These are phyloP conservation scores for Aphidius colemani DNA, from an alignment of 2,888 invertebrate species.

Conservation along the genomic window DNA sequence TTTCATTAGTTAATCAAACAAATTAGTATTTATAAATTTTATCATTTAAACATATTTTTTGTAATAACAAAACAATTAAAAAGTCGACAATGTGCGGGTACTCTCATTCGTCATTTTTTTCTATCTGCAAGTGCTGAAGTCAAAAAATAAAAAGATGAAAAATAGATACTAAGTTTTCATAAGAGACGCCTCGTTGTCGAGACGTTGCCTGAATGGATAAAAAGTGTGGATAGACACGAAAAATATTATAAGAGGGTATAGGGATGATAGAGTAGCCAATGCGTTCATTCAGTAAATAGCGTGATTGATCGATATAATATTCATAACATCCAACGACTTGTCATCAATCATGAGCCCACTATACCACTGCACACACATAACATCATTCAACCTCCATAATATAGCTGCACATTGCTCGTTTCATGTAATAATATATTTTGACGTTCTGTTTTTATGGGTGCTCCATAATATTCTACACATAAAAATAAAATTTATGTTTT, in stretches of 20 bases:
- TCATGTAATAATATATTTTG: background rate
- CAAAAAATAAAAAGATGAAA: slow-evolving; percentile 27
- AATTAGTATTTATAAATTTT: no score
- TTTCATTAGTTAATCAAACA: no score
- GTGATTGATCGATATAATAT: slow-evolving; percentile 60
- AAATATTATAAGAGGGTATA: slow-evolving; percentile 36
- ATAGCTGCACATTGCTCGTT: slow-evolving; percentile 3
- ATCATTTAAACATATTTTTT: no score
- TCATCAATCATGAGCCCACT: slow-evolving; percentile 44
- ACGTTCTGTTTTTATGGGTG: background rate
- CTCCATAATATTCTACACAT: no score
- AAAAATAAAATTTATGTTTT: no score
- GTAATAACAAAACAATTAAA: no score
- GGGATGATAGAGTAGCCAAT: slow-evolving; percentile 56
- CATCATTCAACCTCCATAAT: slow-evolving; percentile 13
- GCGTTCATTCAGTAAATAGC: slow-evolving; percentile 57
- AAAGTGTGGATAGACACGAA: slow-evolving; percentile 34
- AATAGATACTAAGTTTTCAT: slow-evolving; percentile 29
- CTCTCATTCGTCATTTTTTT: slow-evolving; percentile 14
- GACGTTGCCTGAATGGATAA: slow-evolving; percentile 13
- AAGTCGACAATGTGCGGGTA: background rate
- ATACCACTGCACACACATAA: slow-evolving; percentile 30
- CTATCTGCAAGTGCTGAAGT: background rate
- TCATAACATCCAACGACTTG: slow-evolving; percentile 58
- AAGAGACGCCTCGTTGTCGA: slow-evolving; percentile 16